Evolutionary conservation across 2,113 vertebrate species (phyloP), one percentile per base, ranked within the genome.

Genomic region (Callopanchax toddi): DNA sequence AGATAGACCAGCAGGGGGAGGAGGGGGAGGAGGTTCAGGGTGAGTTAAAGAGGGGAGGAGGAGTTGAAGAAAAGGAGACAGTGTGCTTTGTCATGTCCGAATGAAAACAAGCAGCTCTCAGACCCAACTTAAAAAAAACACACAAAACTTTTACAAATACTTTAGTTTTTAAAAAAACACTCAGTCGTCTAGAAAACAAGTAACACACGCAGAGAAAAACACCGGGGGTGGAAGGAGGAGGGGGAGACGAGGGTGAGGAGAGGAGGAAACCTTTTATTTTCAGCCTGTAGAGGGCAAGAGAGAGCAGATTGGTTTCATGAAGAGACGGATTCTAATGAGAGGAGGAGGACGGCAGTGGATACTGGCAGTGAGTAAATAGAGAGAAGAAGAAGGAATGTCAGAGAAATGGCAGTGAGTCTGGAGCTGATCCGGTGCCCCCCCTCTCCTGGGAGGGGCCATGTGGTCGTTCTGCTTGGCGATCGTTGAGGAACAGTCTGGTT

Each of bases 11-110:
- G 70, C n/a, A 29, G 61, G 64, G 29, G 15, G 52, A 6, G 34
- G 43, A 11, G 10, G 34, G 34, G 4, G 18, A 12, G 49, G 4
- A 1, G 23, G 21, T n/a, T n/a, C n/a, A n/a, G n/a, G n/a, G n/a
- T n/a, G n/a, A n/a, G 29, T 17, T 52, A 6, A 29, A 43, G 13
- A 8, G 34, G 34, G 4, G 18, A 12, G 49, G 4, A 1, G 23
- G 21, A 32, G 18, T 6, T 22, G 50, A 32, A 26, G 46, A n/a
- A n/a, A n/a, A n/a, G 34, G 39, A 56, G 74, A 46, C 60, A 46
- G 81, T 87, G 86, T 85, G 86, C 84, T 91, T 90, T 82, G 70
- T 86, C 82, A 76, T 81, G 76, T 89, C 73, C 21, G n/a, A 74
- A 82, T 81, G 57, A 86, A 87, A 89, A 84, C 71, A 81, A 88